Conservation (phyloP, 2,113 vertebrate genomes). For the Quiscalus mexicanus region DNA sequence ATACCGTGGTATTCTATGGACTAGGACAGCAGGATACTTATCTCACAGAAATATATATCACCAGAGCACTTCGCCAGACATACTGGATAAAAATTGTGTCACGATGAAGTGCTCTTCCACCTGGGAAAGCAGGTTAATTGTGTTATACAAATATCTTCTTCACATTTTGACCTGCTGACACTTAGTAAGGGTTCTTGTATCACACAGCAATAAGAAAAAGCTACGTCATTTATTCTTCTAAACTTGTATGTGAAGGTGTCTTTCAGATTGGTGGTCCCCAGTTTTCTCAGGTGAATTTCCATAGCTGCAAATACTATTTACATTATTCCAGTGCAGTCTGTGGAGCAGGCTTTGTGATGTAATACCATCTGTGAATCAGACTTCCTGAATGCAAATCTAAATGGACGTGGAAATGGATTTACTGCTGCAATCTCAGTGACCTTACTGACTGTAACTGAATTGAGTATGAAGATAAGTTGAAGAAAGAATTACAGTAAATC, state of each 20-base stretch:
- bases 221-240: background rate
- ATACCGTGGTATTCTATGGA: accelerated
- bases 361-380: background rate
- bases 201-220: background rate
- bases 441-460: background rate
- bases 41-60: accelerated
- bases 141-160: background rate
- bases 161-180: background rate
- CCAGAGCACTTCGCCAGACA: background rate
- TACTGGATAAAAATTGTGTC: background rate
- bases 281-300: background rate
- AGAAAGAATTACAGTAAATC: background rate
- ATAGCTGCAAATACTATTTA: background rate
- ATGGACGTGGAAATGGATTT: background rate
- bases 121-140: background rate
- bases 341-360: background rate
- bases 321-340: background rate
- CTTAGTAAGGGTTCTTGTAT: background rate
- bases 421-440: background rate
- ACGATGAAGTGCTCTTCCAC: background rate
- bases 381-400: background rate
- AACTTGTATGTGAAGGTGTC: background rate
- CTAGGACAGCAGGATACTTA: background rate
- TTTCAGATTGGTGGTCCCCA: background rate
- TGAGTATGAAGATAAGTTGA: background rate